Evolutionary conservation across 1,140 invertebrate species (phyloP).

Genomic region (Oncopodura yosiiana): DNA sequence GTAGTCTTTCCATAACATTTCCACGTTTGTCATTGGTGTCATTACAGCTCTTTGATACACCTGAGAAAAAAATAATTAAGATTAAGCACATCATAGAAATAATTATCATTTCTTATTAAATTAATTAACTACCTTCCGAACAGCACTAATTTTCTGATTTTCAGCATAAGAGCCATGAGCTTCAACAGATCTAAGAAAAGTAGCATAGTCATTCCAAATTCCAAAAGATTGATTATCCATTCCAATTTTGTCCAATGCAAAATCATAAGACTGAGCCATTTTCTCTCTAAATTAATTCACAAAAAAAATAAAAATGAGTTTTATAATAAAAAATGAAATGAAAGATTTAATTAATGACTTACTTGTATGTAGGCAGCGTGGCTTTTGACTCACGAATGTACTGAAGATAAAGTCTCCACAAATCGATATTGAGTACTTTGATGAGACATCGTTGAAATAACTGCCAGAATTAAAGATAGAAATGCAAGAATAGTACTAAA

Average conservation of each 20-base stretch:
- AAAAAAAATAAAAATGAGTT: neutral
- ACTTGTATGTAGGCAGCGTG: constrained; percentile 87
- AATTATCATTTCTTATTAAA: neutral
- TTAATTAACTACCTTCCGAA: constrained; percentile 64
- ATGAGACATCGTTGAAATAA: constrained; percentile 95
- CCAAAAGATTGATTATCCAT: constrained; percentile 93
- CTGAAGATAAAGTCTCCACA: constrained; percentile 95
- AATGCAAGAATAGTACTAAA: neutral
- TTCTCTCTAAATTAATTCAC: constrained; percentile 64
- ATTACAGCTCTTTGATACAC: constrained; percentile 90
- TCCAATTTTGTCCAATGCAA: constrained; percentile 97
- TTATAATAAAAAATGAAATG: neutral
- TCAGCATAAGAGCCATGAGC: constrained; percentile 97
- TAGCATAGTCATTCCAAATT: constrained; percentile 96
- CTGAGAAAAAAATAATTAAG: constrained; percentile 38
- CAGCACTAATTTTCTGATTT: constrained; percentile 97
- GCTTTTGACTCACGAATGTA: constrained; percentile 98
- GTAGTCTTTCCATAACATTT: constrained; percentile 97
- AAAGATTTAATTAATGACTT: constrained; percentile 42
- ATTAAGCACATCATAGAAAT: neutral
- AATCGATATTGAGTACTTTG: constrained; percentile 95
- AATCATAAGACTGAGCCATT: constrained; percentile 99
- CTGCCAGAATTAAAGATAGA: constrained; percentile 47
- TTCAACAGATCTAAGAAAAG: constrained; percentile 93
- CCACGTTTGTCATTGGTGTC: constrained; percentile 96